Conservation (phyloP, 2,888 invertebrate species). For the Embidobia sp. region DNA sequence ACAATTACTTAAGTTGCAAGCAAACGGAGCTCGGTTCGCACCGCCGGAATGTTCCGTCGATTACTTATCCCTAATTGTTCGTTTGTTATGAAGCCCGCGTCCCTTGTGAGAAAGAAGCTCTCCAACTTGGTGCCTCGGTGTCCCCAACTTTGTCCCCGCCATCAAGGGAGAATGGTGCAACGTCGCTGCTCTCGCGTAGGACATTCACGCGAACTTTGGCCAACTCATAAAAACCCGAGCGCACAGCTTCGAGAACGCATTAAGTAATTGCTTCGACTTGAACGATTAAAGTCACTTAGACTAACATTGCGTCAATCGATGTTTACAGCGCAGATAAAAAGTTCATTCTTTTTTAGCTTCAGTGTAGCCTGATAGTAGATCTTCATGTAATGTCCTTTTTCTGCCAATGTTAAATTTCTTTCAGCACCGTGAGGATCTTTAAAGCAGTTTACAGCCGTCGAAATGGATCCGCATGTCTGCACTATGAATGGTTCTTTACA, state of each 20-base stretch:
- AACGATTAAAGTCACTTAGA: constrained; percentile 10
- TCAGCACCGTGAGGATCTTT: too few species aligned
- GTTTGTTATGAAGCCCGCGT: constrained; percentile 60
- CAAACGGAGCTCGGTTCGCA: constrained; percentile 66
- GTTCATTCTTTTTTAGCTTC: too few species aligned
- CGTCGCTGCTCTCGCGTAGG: constrained; percentile 38
- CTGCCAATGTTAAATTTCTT: too few species aligned
- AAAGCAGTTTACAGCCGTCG: too few species aligned
- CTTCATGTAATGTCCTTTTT: too few species aligned
- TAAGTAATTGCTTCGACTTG: constrained; percentile 42
- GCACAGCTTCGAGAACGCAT: constrained; percentile 34
- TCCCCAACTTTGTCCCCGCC: constrained; percentile 36
- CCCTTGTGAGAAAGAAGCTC: constrained; percentile 61
- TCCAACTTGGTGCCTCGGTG: constrained; percentile 65
- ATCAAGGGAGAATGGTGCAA: constrained; percentile 30
- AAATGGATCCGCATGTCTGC: too few species aligned
- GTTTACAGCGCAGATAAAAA: too few species aligned
- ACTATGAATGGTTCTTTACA: too few species aligned
- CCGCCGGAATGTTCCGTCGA: constrained; percentile 71
- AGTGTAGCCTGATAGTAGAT: too few species aligned
- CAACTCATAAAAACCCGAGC: constrained; percentile 42
- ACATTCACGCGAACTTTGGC: constrained; percentile 55
- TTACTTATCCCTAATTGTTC: constrained; percentile 75
- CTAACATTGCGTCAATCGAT: constrained; percentile 14
- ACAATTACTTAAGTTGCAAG: constrained; percentile 71